phyloP scores from a whole-genome alignment of 1,140 invertebrate genomes.

The Gonatopus flavifemur region DNA sequence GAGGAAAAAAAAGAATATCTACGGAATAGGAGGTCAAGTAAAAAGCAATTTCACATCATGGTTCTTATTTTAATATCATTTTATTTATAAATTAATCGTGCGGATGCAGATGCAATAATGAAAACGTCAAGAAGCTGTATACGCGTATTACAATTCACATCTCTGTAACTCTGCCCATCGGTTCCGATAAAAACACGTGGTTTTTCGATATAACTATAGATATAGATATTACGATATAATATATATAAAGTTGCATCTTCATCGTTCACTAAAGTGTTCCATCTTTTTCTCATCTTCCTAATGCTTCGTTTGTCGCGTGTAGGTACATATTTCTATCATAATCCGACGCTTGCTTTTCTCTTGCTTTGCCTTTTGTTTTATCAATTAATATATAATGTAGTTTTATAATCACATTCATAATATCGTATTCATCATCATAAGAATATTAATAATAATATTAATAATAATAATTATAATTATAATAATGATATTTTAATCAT shows the following conservation, averaged over 20 bases:
- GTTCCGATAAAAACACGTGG: constrained; percentile 50
- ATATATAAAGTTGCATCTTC: constrained; percentile 51
- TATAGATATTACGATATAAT: constrained; percentile 52
- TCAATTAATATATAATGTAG: constrained; percentile 43
- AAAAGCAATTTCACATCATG: not conserved
- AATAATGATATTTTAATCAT: constrained; percentile 52
- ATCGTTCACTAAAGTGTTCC: constrained; percentile 21
- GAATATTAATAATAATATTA: too few species aligned
- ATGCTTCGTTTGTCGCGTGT: too few species aligned
- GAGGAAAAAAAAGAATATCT: too few species aligned
- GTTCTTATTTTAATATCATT: constrained; percentile 52
- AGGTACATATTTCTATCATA: constrained; percentile 9
- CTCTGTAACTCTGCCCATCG: constrained; percentile 48
- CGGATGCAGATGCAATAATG: constrained; percentile 59
- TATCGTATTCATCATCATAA: too few species aligned
- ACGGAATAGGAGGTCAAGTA: too few species aligned
- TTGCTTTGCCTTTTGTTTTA: constrained; percentile 31
- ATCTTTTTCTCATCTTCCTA: too few species aligned
- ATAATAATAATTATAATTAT: too few species aligned
- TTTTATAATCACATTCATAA: constrained; percentile 54
- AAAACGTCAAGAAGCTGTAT: constrained; percentile 59
- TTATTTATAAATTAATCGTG: constrained; percentile 62
- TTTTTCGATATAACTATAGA: constrained; percentile 45
- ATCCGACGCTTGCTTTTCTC: constrained; percentile 7
- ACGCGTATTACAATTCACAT: constrained; percentile 57